Evolutionary conservation across 1,140 invertebrate species (phyloP).

Genomic region (Aphelinus certus): DNA sequence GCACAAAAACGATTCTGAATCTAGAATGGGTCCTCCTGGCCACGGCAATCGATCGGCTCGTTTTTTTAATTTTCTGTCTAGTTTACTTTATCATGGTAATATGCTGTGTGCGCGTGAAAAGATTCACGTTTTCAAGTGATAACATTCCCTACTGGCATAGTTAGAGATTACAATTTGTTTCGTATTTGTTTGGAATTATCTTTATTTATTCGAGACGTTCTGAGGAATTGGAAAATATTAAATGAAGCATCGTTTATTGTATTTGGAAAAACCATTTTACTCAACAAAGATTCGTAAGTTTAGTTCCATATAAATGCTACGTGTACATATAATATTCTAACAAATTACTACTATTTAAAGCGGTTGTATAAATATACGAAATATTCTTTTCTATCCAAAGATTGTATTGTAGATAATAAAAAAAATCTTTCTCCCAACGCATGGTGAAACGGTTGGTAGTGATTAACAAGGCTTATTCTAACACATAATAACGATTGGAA

Average conservation of each 20-base stretch:
- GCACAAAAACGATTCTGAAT: constrained; percentile 49
- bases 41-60: constrained; percentile 69
- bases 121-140: constrained; percentile 33
- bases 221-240: too few species aligned
- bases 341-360: constrained; percentile 42
- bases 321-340: constrained; percentile 37
- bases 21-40: constrained; percentile 71
- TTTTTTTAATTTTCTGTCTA: constrained; percentile 67
- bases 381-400: not conserved
- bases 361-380: constrained; percentile 18
- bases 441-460: too few species aligned
- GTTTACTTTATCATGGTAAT: constrained; percentile 65
- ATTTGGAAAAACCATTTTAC: constrained; percentile 1
- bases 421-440: constrained; percentile 7
- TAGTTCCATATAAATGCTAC: constrained; percentile 22
- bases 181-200: not conserved
- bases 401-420: not conserved
- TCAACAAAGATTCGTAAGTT: constrained; percentile 4
- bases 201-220: not conserved
- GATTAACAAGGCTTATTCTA: too few species aligned
- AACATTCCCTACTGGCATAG: constrained; percentile 38
- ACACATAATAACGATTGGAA: too few species aligned
- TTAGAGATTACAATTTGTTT: not conserved
- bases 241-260: constrained; percentile 10
- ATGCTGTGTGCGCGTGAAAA: constrained; percentile 53